Percentiles rank a stretch among this genome's conserved stretches.
These are phyloP conservation scores for Ptychochromis oligacanthus DNA, from an alignment of 2,113 vertebrate genomes.

Conservation along the genomic window DNA sequence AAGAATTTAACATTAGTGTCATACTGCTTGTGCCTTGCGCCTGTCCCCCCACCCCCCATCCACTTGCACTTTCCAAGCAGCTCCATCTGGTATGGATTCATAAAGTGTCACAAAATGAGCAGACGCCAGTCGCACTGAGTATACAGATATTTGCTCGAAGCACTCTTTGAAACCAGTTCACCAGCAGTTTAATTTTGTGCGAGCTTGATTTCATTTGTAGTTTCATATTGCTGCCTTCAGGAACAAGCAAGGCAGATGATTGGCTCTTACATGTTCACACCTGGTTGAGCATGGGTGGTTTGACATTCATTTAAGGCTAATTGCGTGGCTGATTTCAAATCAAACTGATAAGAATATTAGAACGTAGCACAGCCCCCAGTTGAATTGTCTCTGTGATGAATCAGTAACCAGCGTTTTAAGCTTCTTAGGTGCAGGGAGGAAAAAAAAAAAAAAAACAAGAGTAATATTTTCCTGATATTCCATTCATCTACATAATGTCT, in stretches of 20 bases:
- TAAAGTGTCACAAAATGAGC: slow-evolving; percentile 23
- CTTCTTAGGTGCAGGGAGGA: background rate
- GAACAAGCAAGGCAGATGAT: background rate
- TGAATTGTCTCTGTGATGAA: background rate
- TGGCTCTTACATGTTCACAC: background rate
- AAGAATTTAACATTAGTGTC: background rate
- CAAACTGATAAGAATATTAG: background rate
- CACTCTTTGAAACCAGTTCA: slow-evolving; percentile 36
- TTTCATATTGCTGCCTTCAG: slow-evolving; percentile 20
- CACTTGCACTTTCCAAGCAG: background rate
- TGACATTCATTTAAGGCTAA: background rate
- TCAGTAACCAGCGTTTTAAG: background rate
- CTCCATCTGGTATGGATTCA: slow-evolving; percentile 28
- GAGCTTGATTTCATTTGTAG: slow-evolving; percentile 27
- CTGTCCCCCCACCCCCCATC: background rate
- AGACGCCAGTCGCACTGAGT: slow-evolving; percentile 41
- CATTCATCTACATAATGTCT: slow-evolving; percentile 29
- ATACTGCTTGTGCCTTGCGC: background rate
- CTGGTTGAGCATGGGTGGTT: background rate
- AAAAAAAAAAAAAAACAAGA: background rate
- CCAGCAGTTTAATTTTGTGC: slow-evolving; percentile 42
- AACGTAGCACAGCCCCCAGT: background rate
- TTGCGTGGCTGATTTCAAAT: background rate
- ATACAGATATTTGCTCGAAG: slow-evolving; percentile 40
- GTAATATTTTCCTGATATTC: slow-evolving; percentile 5